Conservation (phyloP, 2,797 vertebrate genomes). For the Zalophus californianus region DNA sequence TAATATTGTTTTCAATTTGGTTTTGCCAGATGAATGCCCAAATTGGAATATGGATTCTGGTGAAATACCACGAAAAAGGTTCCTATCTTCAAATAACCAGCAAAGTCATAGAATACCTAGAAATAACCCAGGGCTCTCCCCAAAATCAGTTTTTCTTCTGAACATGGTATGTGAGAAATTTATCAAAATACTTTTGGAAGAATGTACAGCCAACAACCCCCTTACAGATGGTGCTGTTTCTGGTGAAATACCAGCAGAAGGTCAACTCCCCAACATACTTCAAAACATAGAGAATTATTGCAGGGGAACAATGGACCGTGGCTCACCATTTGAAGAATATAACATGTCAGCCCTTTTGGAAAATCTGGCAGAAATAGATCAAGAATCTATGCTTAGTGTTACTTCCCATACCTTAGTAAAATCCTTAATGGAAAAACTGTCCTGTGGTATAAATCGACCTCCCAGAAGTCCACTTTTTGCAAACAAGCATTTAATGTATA, state of each 20-base stretch:
- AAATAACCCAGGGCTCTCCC: slow-evolving; percentile 58
- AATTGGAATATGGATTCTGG: not conserved
- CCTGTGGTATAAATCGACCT: not conserved
- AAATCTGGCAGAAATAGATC: slow-evolving; percentile 49
- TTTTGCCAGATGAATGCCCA: slow-evolving; percentile 39
- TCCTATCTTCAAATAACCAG: not conserved
- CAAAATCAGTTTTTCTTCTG: slow-evolving; percentile 66
- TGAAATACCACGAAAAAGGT: slow-evolving; percentile 4
- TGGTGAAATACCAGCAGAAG: slow-evolving; percentile 23
- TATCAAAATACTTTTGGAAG: slow-evolving; percentile 62
- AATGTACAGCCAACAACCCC: slow-evolving; percentile 16
- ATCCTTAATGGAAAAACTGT: slow-evolving; percentile 60
- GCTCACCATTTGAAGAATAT: slow-evolving; percentile 1
- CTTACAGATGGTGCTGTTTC: not conserved
- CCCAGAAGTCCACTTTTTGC: not conserved
- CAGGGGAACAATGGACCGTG: not conserved
- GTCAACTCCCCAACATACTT: not conserved
- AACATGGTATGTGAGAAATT: slow-evolving; percentile 73
- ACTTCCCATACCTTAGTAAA: slow-evolving; percentile 62
- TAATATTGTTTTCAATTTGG: slow-evolving; percentile 62
- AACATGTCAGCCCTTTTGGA: slow-evolving; percentile 38
- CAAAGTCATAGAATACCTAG: not conserved
- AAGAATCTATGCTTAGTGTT: slow-evolving; percentile 39
- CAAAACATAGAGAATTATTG: not conserved
- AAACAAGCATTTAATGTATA: not conserved